Percentiles rank a stretch among this genome's conserved stretches.
Evolutionary conservation across 1,140 invertebrate species (phyloP).

Genomic region (Rhopalosiphum maidis): DNA sequence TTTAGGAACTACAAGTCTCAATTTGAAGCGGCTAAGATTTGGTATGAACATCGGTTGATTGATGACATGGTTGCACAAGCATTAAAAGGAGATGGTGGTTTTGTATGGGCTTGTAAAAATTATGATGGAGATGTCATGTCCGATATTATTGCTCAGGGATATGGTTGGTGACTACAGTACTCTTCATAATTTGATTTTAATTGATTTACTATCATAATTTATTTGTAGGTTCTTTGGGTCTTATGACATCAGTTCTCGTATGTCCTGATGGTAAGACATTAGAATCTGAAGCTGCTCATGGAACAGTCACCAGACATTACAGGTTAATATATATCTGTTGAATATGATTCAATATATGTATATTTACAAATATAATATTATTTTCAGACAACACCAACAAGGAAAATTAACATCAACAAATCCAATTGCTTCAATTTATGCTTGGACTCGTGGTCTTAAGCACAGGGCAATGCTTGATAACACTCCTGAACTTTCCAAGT

Average conservation of each 20-base stretch:
- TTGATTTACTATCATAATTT: too few species aligned
- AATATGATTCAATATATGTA: background rate
- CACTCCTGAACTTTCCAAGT: constrained; percentile 74
- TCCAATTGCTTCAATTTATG: constrained; percentile 91
- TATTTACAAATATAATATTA: background rate
- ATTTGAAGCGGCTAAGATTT: constrained; percentile 80
- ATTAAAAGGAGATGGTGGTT: constrained; percentile 85
- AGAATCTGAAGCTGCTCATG: constrained; percentile 91
- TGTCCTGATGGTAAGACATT: constrained; percentile 91
- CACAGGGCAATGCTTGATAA: constrained; percentile 84
- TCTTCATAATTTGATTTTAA: background rate
- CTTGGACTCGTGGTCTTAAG: constrained; percentile 85
- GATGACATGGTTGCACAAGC: constrained; percentile 93
- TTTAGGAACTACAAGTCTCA: constrained; percentile 76
- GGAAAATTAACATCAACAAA: constrained; percentile 87
- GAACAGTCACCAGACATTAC: constrained; percentile 90
- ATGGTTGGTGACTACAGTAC: constrained; percentile 63
- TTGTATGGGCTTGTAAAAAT: constrained; percentile 92
- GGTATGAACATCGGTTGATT: constrained; percentile 92
- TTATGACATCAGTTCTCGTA: constrained; percentile 92
- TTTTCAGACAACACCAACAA: constrained; percentile 73
- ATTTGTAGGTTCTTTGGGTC: constrained; percentile 75
- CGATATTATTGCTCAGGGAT: constrained; percentile 87
- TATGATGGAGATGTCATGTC: constrained; percentile 93
- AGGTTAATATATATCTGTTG: constrained; percentile 64